These are phyloP conservation scores for Parnassius orleans DNA, from an alignment of 2,888 invertebrate genomes.

Conservation along the genomic window DNA sequence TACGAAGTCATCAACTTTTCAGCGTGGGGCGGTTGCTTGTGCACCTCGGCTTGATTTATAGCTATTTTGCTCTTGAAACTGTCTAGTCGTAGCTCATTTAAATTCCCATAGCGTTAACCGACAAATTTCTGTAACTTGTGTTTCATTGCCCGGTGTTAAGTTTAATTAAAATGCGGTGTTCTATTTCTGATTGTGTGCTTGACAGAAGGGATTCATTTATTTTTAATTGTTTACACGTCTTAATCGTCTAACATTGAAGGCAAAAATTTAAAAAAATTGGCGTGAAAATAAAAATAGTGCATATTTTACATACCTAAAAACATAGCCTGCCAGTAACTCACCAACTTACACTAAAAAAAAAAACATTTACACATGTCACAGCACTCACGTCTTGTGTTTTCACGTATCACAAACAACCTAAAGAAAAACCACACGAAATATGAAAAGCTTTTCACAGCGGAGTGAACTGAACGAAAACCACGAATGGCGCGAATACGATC, in stretches of 20 bases:
- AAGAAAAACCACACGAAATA: slow-evolving; percentile 18
- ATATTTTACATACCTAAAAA: slow-evolving; percentile 13
- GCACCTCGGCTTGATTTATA: slow-evolving; percentile 63
- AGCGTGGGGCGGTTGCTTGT: slow-evolving; percentile 61
- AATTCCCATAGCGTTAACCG: slow-evolving; percentile 33
- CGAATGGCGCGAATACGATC: slow-evolving; percentile 21
- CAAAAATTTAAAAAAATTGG: neutral
- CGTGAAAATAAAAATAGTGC: neutral
- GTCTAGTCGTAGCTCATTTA: slow-evolving; percentile 48
- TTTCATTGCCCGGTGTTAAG: slow-evolving; percentile 14
- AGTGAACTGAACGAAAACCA: slow-evolving; percentile 25
- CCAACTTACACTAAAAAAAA: slow-evolving; percentile 3
- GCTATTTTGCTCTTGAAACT: slow-evolving; percentile 66
- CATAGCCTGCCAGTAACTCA: slow-evolving; percentile 15
- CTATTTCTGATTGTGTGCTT: slow-evolving; percentile 6
- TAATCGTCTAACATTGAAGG: neutral
- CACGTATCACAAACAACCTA: slow-evolving; percentile 9
- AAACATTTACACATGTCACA: slow-evolving; percentile 11
- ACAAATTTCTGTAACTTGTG: slow-evolving; percentile 31
- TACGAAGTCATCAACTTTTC: slow-evolving; percentile 66
- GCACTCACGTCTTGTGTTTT: neutral
- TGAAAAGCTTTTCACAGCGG: slow-evolving; percentile 26
- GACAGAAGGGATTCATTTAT: neutral
- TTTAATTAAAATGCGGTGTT: slow-evolving; percentile 9
- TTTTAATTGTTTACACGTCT: neutral